A percentile compares a stretch with the other conserved stretches of the same genome.
phyloP scores from a whole-genome alignment of 2,888 invertebrate species.

The Eudemis profundana region DNA sequence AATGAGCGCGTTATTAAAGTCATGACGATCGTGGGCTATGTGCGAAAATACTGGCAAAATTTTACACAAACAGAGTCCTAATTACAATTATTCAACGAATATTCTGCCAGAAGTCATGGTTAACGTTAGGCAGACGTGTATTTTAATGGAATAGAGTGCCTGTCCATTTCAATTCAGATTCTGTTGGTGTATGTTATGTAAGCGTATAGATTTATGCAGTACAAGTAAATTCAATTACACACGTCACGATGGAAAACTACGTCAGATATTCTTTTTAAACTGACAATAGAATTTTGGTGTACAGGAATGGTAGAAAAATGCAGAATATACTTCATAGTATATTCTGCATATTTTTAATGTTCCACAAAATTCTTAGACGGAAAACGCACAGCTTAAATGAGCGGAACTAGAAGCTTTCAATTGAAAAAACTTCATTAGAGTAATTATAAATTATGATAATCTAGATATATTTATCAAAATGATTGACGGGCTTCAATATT shows the following conservation, averaged over 20 bases:
- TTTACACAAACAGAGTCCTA: constrained; percentile 30
- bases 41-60: constrained; percentile 20
- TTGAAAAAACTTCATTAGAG: too few species aligned
- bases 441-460: too few species aligned
- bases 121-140: constrained; percentile 27
- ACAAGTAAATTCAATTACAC: constrained; percentile 6
- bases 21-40: constrained; percentile 3
- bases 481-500: too few species aligned
- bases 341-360: too few species aligned
- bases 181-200: not conserved
- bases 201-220: not conserved
- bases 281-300: too few species aligned
- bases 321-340: too few species aligned
- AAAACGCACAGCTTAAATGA: too few species aligned
- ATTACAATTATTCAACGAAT: constrained; percentile 36
- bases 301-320: too few species aligned
- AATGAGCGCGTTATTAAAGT: constrained; percentile 17
- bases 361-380: too few species aligned
- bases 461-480: too few species aligned
- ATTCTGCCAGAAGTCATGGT: not conserved
- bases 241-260: not conserved
- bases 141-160: constrained; percentile 34
- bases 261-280: not conserved
- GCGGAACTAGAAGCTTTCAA: too few species aligned
- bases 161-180: constrained; percentile 19